Evolutionary conservation across 2,113 vertebrate species (phyloP), one percentile per base, ranked within the genome.

Genomic region (Xerus inauris): DNA sequence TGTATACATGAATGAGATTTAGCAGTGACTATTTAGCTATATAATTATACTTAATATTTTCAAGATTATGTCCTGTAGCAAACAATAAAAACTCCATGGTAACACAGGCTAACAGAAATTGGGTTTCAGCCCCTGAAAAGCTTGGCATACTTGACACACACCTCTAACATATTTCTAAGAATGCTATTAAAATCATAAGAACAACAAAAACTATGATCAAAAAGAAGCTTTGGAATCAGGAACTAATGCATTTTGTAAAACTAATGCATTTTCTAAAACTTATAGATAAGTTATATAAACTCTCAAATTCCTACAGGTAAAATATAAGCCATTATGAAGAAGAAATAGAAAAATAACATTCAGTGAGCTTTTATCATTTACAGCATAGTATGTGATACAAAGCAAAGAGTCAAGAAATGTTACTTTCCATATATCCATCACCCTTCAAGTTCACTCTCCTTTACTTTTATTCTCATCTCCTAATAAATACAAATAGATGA

Each of bases 1-100:
- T 79, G 8, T 84, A 40, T 87, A 40, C 86, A 82, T 69, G 86
- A 92, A 62, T 79, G 32, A 92, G n/a, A 94, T 42, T 76, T 49
- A 42, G 40, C 35, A 93, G 69, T 76, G n/a, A 84, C 24, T 71
- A 7, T n/a, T 73, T 77, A n/a, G 14, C 94, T 77, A 90, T 57
- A 54, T 40, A 90, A 97, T 62, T 38, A 83, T 47, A 49, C 62
- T 88, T 88, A 80, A 85, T 49, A 85, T 85, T 93, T 96, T 84
- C n/a, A 87, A 88, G 72, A 88, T 87, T 77, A 88, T 80, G 22
- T 7, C n/a, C 57, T 88, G 10, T 95, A 40, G 40, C 24, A 88
- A 81, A 91, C 24, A 90, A 86, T 79, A 91, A 75, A 77, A 92
- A 62, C 28, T 75, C 8, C 22, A 49, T 17, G 19, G 20, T 42